phyloP scores from a whole-genome alignment of 1,140 invertebrate species.

The Drosophila nigrodunni region DNA sequence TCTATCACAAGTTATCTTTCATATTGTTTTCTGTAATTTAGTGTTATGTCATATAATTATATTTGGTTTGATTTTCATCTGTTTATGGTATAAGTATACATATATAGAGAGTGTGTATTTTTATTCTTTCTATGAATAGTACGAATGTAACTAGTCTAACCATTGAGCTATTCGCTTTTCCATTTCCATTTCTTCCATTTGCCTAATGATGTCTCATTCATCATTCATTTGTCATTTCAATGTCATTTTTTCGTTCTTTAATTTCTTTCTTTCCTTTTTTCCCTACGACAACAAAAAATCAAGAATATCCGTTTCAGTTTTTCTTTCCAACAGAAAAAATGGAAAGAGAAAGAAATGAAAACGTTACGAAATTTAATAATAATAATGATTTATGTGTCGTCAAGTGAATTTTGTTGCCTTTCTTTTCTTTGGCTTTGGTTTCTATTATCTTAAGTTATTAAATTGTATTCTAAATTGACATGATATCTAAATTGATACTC shows the following conservation, averaged over 20 bases:
- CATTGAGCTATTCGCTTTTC: conserved; percentile 5
- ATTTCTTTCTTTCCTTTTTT: conserved; percentile 1
- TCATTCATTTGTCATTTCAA: conserved; percentile 44
- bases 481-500: conserved; percentile 6
- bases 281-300: conserved; percentile 16
- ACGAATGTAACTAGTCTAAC: conserved; percentile 24
- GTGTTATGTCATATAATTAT: conserved; percentile 9
- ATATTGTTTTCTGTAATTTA: conserved; percentile 5
- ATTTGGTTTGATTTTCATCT: conserved; percentile 7
- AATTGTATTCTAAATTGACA: conserved; percentile 15
- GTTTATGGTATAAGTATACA: conserved; percentile 28
- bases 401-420: conserved; percentile 38
- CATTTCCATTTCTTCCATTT: conserved; percentile 20
- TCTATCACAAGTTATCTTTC: conserved; percentile 14
- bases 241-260: conserved; percentile 15
- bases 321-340: neutral
- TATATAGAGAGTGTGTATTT: conserved; percentile 17
- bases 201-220: conserved; percentile 46
- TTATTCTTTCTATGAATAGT: conserved; percentile 11
- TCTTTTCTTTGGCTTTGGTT: conserved; percentile 36
- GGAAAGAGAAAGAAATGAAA: conserved; percentile 12
- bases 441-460: conserved; percentile 19
- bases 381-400: conserved; percentile 33
- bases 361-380: conserved; percentile 14
- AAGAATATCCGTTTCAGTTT: conserved; percentile 31